Conservation (phyloP, 2,888 invertebrate genomes). For the Ectobius pallidus region DNA sequence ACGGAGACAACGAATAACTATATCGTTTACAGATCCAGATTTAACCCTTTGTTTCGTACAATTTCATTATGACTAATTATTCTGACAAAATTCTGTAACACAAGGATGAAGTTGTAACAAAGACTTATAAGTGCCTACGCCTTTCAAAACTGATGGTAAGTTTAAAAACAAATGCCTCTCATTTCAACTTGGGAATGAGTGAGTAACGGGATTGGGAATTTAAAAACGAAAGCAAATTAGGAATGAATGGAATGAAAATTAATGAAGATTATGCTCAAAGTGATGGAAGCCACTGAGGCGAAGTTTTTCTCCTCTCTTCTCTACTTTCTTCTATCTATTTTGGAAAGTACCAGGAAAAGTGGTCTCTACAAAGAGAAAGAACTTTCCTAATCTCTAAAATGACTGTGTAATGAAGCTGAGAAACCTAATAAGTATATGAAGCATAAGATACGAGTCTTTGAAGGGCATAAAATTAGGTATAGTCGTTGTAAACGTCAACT, state of each 20-base stretch:
- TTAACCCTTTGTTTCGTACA: slow-evolving; percentile 5
- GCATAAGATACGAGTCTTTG: neutral
- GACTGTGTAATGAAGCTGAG: neutral
- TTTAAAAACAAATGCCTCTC: slow-evolving; percentile 1
- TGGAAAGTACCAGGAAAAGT: neutral
- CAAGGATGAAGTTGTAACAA: slow-evolving; percentile 13
- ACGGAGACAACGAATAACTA: too few relatives aligned
- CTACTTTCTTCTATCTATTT: neutral
- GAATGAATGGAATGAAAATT: slow-evolving; percentile 16
- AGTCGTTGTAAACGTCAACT: too few relatives aligned
- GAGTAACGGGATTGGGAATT: neutral
- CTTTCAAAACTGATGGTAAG: slow-evolving; percentile 1
- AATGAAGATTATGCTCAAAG: slow-evolving; percentile 8
- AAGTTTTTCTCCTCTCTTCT: neutral
- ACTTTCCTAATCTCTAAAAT: neutral
- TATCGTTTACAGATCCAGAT: neutral
- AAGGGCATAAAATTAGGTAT: too few relatives aligned
- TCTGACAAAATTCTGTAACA: neutral
- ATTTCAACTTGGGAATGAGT: neutral
- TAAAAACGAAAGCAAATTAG: slow-evolving; percentile 15
- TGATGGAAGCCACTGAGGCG: slow-evolving; percentile 13
- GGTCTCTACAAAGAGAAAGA: neutral
- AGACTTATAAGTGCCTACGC: neutral
- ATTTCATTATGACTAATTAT: neutral
- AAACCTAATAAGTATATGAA: neutral